Base-by-base conservation (phyloP, 2,113 vertebrate species). In the Pygoscelis adeliae region DNA sequence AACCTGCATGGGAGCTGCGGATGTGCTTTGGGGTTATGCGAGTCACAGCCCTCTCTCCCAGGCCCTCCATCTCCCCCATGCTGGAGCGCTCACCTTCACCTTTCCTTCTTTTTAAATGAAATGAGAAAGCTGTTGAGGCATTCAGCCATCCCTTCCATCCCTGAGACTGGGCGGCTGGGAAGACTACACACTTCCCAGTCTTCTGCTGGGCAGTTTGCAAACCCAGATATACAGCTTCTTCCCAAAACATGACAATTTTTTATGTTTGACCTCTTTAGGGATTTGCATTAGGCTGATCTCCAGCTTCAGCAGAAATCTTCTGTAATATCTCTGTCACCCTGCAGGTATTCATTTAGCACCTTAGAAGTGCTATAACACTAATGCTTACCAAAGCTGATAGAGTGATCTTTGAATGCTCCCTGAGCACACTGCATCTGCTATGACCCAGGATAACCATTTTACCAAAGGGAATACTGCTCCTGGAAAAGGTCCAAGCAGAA, bases 11-110 rank as follows among this genome's bases (percentile, higher is more conserved):
- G 47, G 27, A 55, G 8, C 21, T 21, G 27, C 9, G 2, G 1
- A 2, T 72, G 47, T 0, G 0, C 15, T 77, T 18, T 46, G 38
- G 6, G 32, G 42, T 14, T 89, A 19, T 42, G 25, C 0, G 0
- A 88, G 27, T 49, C 30, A 47, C 44, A 74, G 0, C 4, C 10
- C 15, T 40, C 22, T 61, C 50, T 34, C 26, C 15, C 26, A 74
- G 27, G 9, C 6, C 25, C 16, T 66, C 6, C 7, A 20, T 70
- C 14, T 52, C 9, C 6, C 2, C 11, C 4, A 18, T 23, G 13
- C 16, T 36, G 5, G 16, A n/a, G 7, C 22, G 4, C 8, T 80
- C 29, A 47, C 6, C 42, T 83, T 87, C 32, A 55, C 10, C 6
- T 78, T 70, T 56, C 11, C 21, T 69, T 69, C 17, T 46, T 56